These are phyloP conservation scores for Folsomia candida DNA, from an alignment of 2,888 invertebrate species.

Conservation along the genomic window DNA sequence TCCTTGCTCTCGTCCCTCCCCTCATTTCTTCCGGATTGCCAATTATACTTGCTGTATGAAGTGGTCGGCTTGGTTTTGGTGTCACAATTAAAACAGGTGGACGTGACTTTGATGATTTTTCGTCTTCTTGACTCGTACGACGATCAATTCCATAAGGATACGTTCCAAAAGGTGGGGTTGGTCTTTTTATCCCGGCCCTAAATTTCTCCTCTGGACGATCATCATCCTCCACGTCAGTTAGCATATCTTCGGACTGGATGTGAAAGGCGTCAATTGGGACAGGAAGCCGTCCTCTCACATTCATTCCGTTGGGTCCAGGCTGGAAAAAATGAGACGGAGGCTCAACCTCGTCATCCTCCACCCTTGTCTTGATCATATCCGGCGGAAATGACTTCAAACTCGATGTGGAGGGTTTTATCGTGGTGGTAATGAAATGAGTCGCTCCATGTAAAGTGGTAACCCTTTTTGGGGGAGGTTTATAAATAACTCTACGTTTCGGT, in stretches of 20 bases:
- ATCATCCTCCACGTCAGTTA: constrained; percentile 1
- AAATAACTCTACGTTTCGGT: constrained; percentile 13
- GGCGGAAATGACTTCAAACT: not conserved
- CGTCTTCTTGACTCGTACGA: not conserved
- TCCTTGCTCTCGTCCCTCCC: not conserved
- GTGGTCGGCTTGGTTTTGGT: not conserved
- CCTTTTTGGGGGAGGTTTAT: constrained; percentile 8
- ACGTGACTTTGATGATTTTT: not conserved
- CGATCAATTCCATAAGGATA: not conserved
- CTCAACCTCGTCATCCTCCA: constrained; percentile 25
- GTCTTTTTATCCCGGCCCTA: not conserved
- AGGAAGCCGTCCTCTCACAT: constrained; percentile 22
- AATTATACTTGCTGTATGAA: no score
- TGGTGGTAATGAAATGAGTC: not conserved
- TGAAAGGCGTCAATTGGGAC: constrained; percentile 10
- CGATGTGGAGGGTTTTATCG: not conserved
- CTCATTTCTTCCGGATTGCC: not conserved
- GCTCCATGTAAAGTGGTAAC: not conserved
- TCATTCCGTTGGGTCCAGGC: constrained; percentile 20
- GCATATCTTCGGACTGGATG: constrained; percentile 17
- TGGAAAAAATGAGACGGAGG: constrained; percentile 22
- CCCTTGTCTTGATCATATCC: no score
- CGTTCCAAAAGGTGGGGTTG: not conserved
- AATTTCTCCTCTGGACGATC: no score
- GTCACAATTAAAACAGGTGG: not conserved